These are phyloP conservation scores for Hozukius guyotensis DNA, from an alignment of 2,797 vertebrate genomes.

Conservation along the genomic window DNA sequence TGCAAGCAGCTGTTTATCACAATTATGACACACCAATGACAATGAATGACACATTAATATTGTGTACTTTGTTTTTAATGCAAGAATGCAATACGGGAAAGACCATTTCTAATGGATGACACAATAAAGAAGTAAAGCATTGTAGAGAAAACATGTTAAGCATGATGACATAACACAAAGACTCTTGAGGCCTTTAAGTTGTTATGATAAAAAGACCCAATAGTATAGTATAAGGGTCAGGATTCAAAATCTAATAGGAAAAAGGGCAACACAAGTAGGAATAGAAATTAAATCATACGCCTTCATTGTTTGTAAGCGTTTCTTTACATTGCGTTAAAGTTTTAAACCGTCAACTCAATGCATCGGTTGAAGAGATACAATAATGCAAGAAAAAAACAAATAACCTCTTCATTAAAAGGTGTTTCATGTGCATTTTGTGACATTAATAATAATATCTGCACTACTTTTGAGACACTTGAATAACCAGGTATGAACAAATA, in stretches of 20 bases:
- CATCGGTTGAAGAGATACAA: not conserved
- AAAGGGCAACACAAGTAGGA: not conserved
- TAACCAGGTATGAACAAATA: not conserved
- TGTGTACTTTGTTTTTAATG: constrained; percentile 49
- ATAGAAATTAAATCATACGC: not conserved
- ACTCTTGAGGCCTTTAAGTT: constrained; percentile 32
- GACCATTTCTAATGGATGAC: constrained; percentile 21
- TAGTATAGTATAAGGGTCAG: not conserved
- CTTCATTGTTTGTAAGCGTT: not conserved
- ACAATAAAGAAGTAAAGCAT: not conserved
- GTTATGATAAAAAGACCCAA: not conserved
- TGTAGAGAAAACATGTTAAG: not conserved
- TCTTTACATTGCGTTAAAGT: constrained; percentile 3
- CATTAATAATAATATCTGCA: not conserved
- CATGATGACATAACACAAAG: constrained; percentile 21
- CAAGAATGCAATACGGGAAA: constrained; percentile 41
- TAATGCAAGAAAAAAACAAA: not conserved
- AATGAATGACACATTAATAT: not conserved
- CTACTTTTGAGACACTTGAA: not conserved
- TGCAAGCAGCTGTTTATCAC: not conserved
- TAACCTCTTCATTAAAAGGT: constrained; percentile 21
- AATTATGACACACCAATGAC: not conserved
- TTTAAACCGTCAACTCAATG: constrained; percentile 1
- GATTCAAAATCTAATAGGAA: not conserved
- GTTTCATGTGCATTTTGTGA: constrained; percentile 15